A percentile compares a stretch with the other conserved stretches of the same genome.
Conservation (phyloP, 2,113 vertebrate genomes). For the Geococcyx californianus region DNA sequence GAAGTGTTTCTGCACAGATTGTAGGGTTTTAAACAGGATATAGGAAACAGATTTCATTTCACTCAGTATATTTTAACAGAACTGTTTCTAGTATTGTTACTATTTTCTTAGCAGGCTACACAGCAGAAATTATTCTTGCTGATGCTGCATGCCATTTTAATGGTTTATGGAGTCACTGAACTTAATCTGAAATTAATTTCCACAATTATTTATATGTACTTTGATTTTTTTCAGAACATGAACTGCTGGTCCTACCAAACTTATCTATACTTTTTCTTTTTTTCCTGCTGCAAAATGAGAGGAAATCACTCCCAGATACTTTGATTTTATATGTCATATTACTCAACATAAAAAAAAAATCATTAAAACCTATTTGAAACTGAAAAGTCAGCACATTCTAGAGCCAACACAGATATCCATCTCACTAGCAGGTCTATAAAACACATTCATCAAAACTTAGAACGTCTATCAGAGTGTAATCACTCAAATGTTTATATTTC, state of each 20-base stretch:
- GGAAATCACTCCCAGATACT: background rate
- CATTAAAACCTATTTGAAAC: background rate
- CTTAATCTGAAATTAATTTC: background rate
- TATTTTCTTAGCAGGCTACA: background rate
- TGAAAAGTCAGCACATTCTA: background rate
- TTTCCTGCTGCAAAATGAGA: background rate
- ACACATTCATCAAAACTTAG: background rate
- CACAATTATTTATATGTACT: background rate
- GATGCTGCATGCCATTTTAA: background rate
- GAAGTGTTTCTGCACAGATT: background rate
- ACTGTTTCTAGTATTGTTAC: background rate
- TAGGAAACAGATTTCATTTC: background rate
- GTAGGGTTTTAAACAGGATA: background rate
- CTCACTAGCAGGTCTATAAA: background rate
- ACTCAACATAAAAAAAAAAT: background rate
- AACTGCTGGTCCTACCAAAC: background rate
- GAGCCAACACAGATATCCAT: background rate
- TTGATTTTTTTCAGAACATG: background rate
- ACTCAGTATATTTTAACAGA: background rate
- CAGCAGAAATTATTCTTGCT: conserved; percentile 4
- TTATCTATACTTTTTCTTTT: background rate
- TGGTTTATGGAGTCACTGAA: background rate
- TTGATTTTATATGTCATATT: background rate
- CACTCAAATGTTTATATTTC: background rate
- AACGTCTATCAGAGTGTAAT: background rate